Evolutionary conservation across 1,140 invertebrate species (phyloP).

Genomic region (Camponotus pennsylvanicus): DNA sequence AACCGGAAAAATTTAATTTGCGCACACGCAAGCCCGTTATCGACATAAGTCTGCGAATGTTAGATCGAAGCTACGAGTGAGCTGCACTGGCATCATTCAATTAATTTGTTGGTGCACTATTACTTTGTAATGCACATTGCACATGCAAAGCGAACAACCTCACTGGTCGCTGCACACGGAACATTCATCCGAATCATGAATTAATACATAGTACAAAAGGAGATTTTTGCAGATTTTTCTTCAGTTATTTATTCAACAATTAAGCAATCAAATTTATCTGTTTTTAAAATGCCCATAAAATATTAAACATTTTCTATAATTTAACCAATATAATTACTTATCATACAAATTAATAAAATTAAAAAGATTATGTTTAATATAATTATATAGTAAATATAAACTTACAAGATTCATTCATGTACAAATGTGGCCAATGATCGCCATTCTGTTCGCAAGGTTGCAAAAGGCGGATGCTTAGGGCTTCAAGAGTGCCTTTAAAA

Average conservation of each 20-base stretch:
- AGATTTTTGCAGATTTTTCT: neutral
- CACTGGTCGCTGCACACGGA: neutral
- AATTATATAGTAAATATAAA: constrained; percentile 57
- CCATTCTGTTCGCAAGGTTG: constrained; percentile 85
- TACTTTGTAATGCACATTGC: constrained; percentile 26
- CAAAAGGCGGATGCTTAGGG: constrained; percentile 86
- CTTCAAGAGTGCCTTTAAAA: constrained; percentile 82
- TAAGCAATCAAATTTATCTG: neutral
- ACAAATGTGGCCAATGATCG: constrained; percentile 86
- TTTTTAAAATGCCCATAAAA: neutral
- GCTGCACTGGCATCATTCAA: constrained; percentile 29
- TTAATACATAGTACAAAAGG: neutral
- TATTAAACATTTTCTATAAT: neutral
- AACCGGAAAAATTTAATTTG: constrained; percentile 13
- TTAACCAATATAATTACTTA: neutral
- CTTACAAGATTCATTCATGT: constrained; percentile 92
- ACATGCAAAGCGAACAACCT: constrained; percentile 6
- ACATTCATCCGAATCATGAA: neutral
- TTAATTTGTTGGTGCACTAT: constrained; percentile 35
- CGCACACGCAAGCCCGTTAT: constrained; percentile 32
- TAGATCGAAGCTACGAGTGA: constrained; percentile 19
- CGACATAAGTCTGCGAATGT: constrained; percentile 14
- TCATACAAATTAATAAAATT: neutral
- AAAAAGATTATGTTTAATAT: neutral
- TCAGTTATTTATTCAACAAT: neutral